Conservation (phyloP, 2,113 vertebrate species). For the Anser cygnoides region DNA sequence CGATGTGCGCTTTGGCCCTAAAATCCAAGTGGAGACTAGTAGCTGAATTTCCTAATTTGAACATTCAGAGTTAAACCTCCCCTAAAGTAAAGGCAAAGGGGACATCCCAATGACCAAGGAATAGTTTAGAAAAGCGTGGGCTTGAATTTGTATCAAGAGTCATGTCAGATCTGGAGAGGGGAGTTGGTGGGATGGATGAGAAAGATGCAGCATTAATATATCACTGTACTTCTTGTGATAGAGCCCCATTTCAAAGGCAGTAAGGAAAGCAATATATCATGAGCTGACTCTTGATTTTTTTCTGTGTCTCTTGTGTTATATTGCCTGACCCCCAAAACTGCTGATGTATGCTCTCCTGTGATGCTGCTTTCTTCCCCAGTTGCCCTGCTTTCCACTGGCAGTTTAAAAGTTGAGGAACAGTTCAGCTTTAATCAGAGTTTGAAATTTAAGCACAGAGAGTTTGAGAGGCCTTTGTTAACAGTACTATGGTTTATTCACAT, state of each 20-base stretch:
- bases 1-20: background rate
- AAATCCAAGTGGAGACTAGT: background rate
- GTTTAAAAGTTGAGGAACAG: background rate
- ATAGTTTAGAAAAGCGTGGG: background rate
- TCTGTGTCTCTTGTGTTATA: slow-evolving; percentile 39
- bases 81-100: background rate
- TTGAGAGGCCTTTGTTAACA: background rate
- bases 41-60: background rate
- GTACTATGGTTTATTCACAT: background rate
- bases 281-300: slow-evolving; percentile 45
- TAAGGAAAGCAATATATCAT: slow-evolving; percentile 15
- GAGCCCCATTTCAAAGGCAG: background rate
- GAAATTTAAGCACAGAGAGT: background rate
- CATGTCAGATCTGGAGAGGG: background rate
- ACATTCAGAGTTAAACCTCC: background rate
- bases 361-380: background rate
- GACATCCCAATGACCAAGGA: background rate
- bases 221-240: background rate
- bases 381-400: background rate
- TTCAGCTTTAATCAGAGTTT: slow-evolving; percentile 16
- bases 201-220: background rate
- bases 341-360: slow-evolving; percentile 30
- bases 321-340: slow-evolving; percentile 51
- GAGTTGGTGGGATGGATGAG: background rate
- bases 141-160: background rate